Evolutionary conservation across 2,113 vertebrate genomes (phyloP).

Genomic region (Gasterosteus aculeatus): DNA sequence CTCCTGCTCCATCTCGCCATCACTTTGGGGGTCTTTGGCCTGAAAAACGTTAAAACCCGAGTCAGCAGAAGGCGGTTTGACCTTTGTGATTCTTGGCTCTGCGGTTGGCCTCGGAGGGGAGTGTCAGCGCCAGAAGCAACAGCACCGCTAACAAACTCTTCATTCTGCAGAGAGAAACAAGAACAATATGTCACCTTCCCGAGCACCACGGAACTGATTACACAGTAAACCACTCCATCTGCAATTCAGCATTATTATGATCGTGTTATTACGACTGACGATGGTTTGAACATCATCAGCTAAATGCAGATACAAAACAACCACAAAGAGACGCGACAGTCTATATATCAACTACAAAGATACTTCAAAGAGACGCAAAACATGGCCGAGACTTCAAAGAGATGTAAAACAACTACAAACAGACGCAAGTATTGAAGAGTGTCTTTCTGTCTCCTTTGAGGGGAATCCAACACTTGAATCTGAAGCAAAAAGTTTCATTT

Average conservation of each 20-base stretch:
- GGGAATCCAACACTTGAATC: not conserved
- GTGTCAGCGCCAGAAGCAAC: conserved; percentile 84
- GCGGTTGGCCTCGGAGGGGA: conserved; percentile 81
- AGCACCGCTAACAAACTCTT: conserved; percentile 76
- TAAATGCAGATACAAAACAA: not conserved
- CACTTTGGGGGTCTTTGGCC: too few relatives aligned
- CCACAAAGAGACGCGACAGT: not conserved
- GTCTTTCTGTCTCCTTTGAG: not conserved
- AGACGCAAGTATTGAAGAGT: too few relatives aligned
- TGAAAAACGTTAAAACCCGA: too few relatives aligned
- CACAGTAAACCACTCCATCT: not conserved
- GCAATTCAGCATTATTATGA: not conserved
- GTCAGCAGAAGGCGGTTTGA: conserved; percentile 4
- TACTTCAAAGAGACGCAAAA: not conserved
- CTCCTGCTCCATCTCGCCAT: too few relatives aligned
- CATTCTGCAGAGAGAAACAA: conserved; percentile 81
- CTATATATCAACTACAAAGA: not conserved
- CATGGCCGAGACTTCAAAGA: not conserved
- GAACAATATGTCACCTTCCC: not conserved
- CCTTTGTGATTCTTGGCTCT: conserved; percentile 83
- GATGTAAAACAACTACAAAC: not conserved
- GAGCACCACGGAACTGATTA: not conserved
- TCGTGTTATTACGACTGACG: not conserved
- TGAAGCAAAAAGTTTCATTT: too few relatives aligned
- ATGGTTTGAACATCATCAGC: not conserved